Base-by-base conservation (phyloP, 2,888 invertebrate species). In the Synergus japonicus region DNA sequence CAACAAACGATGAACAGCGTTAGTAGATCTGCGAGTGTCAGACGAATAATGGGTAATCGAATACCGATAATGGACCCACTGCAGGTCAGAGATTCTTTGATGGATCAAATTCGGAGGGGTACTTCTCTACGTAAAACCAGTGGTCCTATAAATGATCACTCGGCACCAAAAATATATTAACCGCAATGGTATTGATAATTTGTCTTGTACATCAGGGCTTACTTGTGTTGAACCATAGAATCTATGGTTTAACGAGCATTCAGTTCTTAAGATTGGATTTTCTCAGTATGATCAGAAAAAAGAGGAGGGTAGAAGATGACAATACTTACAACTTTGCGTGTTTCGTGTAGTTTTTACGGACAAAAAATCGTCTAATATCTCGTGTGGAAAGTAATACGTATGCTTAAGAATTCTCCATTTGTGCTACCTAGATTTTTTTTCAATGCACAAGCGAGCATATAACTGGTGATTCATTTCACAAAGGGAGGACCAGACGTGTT, bases 41-140 rank as follows among this genome's bases (percentile, higher is more conserved):
- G 92, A 54, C 90, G 91, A 54, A 90, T 91, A 15, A 92, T 92
- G 92, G 91, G 91, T 43, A 92, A 89, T 83, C 89, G 92, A 18
- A 89, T 91, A n/a, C 92, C 92, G 4, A 90, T 92, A 43, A 87
- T 91, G 67, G 92, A 92, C 85, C 92, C 91, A 10, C 77, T 89
- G 4, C 91, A 91, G 79, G 90, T 92, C n/a, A 88, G 92, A 76
- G 97, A 97, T 85, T 97, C 97, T 0, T 93, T 98, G n/a, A 97
- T 98, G 97, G 98, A 98, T 93, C 98, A 98, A 91, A 98, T 98
- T 82, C 96, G 97, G 88, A 94, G 96, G 83, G 98, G 98, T 79
- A 97, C 97, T 22, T 95, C 96, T 60, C 92, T 98, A 79, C 95
- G 96, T 81, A 95, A 97, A 88, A 96, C 97, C 84, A 95, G 95